Conservation (phyloP, 35 echinoderm and acorn worm species). For the Ophioderma brevispina region DNA sequence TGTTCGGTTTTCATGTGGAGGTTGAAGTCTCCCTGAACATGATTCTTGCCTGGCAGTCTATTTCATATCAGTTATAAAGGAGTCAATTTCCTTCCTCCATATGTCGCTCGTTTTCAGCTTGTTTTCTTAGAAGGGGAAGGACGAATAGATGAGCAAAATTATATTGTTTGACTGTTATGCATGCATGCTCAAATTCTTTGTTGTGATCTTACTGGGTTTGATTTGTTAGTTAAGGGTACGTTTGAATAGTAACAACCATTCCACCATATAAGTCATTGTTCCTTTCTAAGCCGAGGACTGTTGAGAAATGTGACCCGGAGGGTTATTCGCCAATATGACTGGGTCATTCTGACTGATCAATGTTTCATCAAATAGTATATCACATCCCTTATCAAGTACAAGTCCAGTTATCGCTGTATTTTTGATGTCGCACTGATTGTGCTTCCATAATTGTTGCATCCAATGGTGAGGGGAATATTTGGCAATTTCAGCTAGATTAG, state of each 20-base stretch:
- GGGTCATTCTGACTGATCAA: no score
- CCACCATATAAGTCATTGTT: no score
- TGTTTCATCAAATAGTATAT: background rate
- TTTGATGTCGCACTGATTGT: background rate
- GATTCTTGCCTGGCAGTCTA: background rate
- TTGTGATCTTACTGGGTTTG: background rate
- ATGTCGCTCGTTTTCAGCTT: background rate
- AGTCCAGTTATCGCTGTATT: background rate
- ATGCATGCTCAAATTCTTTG: background rate
- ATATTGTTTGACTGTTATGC: background rate
- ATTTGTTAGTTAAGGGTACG: background rate
- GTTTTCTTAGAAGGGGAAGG: background rate
- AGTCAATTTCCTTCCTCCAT: background rate
- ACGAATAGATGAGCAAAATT: background rate
- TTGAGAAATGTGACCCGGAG: no score
- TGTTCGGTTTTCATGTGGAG: background rate
- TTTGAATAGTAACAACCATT: background rate
- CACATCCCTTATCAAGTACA: background rate
- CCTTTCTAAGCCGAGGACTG: no score
- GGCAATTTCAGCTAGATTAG: no score
- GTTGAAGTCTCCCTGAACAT: background rate
- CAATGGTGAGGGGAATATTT: background rate
- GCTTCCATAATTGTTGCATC: background rate
- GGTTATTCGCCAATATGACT: no score
- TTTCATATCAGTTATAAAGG: background rate